Conservation (phyloP, 2,888 invertebrate genomes). For the Phyllotreta striolata region DNA sequence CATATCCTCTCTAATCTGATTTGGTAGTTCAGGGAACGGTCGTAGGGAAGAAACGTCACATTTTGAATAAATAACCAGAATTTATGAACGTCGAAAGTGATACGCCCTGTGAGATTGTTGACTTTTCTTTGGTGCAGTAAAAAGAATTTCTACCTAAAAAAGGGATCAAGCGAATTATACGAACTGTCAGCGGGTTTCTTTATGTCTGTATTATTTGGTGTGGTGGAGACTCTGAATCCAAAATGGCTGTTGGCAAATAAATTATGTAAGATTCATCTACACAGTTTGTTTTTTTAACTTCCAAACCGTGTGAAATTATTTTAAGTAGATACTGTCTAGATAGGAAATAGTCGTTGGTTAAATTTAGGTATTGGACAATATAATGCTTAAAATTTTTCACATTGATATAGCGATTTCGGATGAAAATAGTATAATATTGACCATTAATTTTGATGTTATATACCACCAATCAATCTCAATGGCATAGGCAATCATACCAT, state of each 20-base stretch:
- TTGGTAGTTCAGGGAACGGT: slow-evolving; percentile 33
- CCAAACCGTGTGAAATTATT: too few relatives aligned
- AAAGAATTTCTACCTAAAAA: slow-evolving; percentile 38
- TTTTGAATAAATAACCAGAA: slow-evolving; percentile 39
- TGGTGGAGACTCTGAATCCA: slow-evolving; percentile 16
- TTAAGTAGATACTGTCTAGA: too few relatives aligned
- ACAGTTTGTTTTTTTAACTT: too few relatives aligned
- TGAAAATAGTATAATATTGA: too few relatives aligned
- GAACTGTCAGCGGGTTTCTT: slow-evolving; percentile 35
- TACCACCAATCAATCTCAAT: too few relatives aligned
- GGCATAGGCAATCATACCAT: too few relatives aligned
- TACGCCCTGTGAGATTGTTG: slow-evolving; percentile 47
- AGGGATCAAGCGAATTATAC: slow-evolving; percentile 37
- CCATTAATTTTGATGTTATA: too few relatives aligned
- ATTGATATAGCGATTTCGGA: too few relatives aligned
- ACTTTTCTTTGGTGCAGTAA: slow-evolving; percentile 39
- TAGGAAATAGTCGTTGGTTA: too few relatives aligned
- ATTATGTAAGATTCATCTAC: too few relatives aligned
- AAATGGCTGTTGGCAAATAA: slow-evolving; percentile 25
- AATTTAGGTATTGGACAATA: too few relatives aligned
- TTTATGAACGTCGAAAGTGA: slow-evolving; percentile 39
- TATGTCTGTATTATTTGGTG: slow-evolving; percentile 32
- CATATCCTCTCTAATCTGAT: slow-evolving; percentile 37
- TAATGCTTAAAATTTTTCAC: too few relatives aligned
- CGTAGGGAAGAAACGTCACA: slow-evolving; percentile 34